Evolutionary conservation across 1,140 invertebrate genomes (phyloP).

Genomic region (Lycorma delicatula): DNA sequence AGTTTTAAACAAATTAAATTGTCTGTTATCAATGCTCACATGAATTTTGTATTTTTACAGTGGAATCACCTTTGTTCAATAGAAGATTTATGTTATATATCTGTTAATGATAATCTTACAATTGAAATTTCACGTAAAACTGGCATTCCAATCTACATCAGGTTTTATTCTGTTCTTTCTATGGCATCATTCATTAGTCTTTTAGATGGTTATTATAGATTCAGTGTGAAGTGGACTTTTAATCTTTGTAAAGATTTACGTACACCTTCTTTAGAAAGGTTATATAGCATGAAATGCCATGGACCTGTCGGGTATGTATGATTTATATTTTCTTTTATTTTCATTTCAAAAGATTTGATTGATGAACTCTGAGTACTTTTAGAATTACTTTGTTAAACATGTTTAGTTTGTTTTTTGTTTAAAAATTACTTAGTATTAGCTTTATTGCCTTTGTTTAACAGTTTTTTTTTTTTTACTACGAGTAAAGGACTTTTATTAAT

Average conservation of each 20-base stretch:
- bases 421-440: too few relatives aligned
- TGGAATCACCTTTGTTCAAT: constrained; percentile 69
- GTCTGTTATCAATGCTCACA: too few relatives aligned
- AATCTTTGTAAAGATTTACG: constrained; percentile 72
- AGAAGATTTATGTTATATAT: constrained; percentile 72
- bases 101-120: constrained; percentile 51
- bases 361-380: too few relatives aligned
- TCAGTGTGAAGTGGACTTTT: constrained; percentile 81
- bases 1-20: too few relatives aligned
- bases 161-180: constrained; percentile 48
- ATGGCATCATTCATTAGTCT: constrained; percentile 74
- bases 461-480: too few relatives aligned
- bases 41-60: too few relatives aligned
- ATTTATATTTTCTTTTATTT: constrained; percentile 18
- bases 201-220: constrained; percentile 79
- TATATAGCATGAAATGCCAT: constrained; percentile 72
- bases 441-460: too few relatives aligned
- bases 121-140: constrained; percentile 67
- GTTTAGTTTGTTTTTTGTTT: too few relatives aligned
- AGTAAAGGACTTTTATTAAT: too few relatives aligned
- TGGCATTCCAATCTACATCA: constrained; percentile 67
- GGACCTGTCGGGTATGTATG: constrained; percentile 69
- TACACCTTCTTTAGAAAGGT: constrained; percentile 62
- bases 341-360: too few relatives aligned
- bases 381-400: too few relatives aligned